phyloP scores from a whole-genome alignment of 2,888 invertebrate genomes.

The Melipona bicolor region DNA sequence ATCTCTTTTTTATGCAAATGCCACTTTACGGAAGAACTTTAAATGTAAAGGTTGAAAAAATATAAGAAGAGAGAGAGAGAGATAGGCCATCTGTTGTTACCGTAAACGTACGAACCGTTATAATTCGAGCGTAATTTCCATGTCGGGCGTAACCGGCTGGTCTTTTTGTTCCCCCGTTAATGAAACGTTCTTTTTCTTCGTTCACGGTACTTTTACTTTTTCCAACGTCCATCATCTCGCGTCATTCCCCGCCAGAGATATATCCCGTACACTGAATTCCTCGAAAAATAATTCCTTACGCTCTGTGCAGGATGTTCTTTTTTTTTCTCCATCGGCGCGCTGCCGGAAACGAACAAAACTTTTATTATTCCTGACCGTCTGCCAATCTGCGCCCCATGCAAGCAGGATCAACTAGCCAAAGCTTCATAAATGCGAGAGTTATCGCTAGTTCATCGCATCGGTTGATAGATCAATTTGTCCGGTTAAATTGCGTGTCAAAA shows the following conservation, averaged over 20 bases:
- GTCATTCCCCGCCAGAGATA: not conserved
- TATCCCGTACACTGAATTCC: not conserved
- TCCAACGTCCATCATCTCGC: not conserved
- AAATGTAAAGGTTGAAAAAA: conserved; percentile 12
- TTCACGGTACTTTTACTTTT: not conserved
- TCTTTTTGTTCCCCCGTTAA: not conserved
- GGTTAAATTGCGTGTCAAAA: conserved; percentile 3
- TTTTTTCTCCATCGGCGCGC: too few species aligned
- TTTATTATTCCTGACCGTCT: conserved; percentile 5
- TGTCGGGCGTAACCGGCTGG: not conserved
- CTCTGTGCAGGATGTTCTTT: not conserved
- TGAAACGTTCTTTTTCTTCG: not conserved
- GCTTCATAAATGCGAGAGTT: conserved; percentile 4
- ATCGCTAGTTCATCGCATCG: not conserved
- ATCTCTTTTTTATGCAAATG: conserved; percentile 31
- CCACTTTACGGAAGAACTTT: conserved; percentile 3
- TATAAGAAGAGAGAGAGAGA: not conserved
- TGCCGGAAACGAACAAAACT: not conserved
- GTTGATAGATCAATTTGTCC: not conserved
- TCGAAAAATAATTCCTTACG: not conserved
- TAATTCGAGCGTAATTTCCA: not conserved
- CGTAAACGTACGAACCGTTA: conserved; percentile 1
- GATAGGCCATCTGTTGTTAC: not conserved
- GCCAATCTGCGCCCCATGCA: not conserved
- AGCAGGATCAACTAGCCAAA: conserved; percentile 5